Evolutionary conservation across 2,797 vertebrate species (phyloP).

Genomic region (Anas flavirostris): DNA sequence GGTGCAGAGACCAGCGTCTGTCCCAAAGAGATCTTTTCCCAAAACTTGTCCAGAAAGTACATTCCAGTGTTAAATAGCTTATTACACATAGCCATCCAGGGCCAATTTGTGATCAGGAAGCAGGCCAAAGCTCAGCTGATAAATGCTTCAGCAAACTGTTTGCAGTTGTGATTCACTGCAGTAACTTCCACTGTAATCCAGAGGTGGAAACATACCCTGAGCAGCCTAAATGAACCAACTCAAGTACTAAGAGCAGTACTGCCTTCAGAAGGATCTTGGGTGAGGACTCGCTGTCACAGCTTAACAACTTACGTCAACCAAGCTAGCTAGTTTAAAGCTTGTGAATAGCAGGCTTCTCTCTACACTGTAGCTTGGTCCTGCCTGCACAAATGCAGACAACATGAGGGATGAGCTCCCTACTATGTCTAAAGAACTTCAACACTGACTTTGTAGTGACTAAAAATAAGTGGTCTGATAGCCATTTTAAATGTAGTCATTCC

Average conservation of each 20-base stretch:
- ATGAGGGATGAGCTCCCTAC: not conserved
- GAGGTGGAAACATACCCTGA: not conserved
- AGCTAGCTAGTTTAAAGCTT: not conserved
- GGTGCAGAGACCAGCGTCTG: not conserved
- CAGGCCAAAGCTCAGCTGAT: slow-evolving; percentile 1
- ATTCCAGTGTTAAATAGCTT: not conserved
- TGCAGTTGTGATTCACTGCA: not conserved
- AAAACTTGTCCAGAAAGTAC: not conserved
- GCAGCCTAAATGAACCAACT: not conserved
- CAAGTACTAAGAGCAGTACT: not conserved
- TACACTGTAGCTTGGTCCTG: not conserved
- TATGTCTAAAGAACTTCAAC: not conserved
- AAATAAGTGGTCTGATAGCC: not conserved
- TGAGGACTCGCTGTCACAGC: not conserved
- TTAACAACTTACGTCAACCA: not conserved
- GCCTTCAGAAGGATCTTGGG: not conserved
- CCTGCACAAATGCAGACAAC: not conserved
- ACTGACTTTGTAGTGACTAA: not conserved
- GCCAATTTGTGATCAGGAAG: not conserved
- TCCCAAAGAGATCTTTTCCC: not conserved
- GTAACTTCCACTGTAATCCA: not conserved
- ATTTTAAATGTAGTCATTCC: not conserved
- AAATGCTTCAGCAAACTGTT: not conserved
- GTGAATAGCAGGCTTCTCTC: not conserved
- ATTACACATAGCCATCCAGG: not conserved